Evolutionary conservation across 2,888 invertebrate genomes (phyloP).

Genomic region (Pocota personata): DNA sequence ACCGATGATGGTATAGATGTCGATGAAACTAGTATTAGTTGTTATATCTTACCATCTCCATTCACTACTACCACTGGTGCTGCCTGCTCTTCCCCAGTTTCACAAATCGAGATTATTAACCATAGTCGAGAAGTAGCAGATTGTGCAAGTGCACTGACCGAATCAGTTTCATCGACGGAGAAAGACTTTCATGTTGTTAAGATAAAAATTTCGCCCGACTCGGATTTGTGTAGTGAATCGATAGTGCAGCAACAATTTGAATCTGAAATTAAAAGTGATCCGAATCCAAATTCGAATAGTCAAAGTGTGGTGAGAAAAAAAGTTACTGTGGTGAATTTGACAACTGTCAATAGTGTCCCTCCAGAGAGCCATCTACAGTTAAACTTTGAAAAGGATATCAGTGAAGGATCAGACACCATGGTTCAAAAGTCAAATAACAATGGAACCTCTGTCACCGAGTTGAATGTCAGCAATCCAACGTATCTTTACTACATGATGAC

Average conservation of each 20-base stretch:
- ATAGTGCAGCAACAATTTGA: slow-evolving; percentile 29
- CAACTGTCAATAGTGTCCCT: slow-evolving; percentile 13
- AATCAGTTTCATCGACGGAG: slow-evolving; percentile 76
- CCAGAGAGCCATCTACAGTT: slow-evolving; percentile 20
- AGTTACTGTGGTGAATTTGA: slow-evolving; percentile 66
- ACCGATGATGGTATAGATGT: slow-evolving; percentile 59
- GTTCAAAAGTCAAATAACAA: slow-evolving; percentile 75
- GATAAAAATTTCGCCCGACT: slow-evolving; percentile 80
- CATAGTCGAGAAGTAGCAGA: slow-evolving; percentile 75
- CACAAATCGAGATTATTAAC: slow-evolving; percentile 65
- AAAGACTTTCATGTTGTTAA: slow-evolving; percentile 80
- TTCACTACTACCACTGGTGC: slow-evolving; percentile 51
- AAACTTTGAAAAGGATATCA: slow-evolving; percentile 65
- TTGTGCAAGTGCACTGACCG: slow-evolving; percentile 80
- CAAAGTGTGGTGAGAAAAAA: slow-evolving; percentile 46
- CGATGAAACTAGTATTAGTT: slow-evolving; percentile 55
- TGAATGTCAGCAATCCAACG: slow-evolving; percentile 78
- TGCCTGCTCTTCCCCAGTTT: slow-evolving; percentile 51
- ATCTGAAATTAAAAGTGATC: slow-evolving; percentile 46
- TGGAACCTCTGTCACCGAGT: slow-evolving; percentile 76
- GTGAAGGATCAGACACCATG: slow-evolving; percentile 71
- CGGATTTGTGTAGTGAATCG: slow-evolving; percentile 74
- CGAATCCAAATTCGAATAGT: neutral
- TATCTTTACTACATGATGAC: slow-evolving; percentile 85
- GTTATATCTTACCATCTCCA: slow-evolving; percentile 66